Conservation (phyloP, 2,888 invertebrate genomes). For the Pseudococcus viburni region DNA sequence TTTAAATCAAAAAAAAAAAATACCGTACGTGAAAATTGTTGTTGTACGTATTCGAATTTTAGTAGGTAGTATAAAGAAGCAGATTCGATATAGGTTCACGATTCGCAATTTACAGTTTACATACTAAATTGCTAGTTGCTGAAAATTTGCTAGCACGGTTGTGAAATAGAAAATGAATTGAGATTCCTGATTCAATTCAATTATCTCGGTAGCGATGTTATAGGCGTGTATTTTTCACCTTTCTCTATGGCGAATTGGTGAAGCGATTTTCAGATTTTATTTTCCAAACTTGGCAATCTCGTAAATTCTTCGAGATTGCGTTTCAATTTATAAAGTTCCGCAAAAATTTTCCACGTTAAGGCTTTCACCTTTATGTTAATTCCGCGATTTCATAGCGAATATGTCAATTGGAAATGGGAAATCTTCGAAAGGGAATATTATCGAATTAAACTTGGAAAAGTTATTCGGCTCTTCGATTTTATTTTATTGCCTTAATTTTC, state of each 20-base stretch:
- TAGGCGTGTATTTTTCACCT: constrained; percentile 19
- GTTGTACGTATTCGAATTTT: background rate
- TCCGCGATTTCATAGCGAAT: constrained; percentile 6
- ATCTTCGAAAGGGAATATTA: constrained; percentile 19
- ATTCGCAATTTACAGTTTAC: constrained; percentile 26
- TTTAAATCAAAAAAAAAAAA: background rate
- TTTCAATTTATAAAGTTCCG: constrained; percentile 15
- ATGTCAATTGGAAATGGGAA: background rate
- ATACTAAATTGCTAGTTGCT: constrained; percentile 1
- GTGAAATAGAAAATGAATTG: constrained; percentile 18
- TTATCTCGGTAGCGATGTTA: background rate
- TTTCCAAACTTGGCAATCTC: constrained; percentile 14
- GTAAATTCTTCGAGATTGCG: constrained; percentile 25
- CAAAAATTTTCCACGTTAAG: background rate
- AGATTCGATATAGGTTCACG: background rate
- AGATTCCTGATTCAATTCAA: constrained; percentile 9
- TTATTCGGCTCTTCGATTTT: background rate
- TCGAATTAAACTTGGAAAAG: background rate
- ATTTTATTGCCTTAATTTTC: constrained; percentile 11
- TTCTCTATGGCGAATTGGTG: background rate
- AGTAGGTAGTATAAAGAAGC: background rate
- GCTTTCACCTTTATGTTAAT: background rate
- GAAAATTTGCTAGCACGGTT: background rate
- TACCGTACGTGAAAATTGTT: background rate
- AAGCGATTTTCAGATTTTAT: constrained; percentile 28